Conservation (phyloP, 2,888 invertebrate species). For the Drosophila meridiana region DNA sequence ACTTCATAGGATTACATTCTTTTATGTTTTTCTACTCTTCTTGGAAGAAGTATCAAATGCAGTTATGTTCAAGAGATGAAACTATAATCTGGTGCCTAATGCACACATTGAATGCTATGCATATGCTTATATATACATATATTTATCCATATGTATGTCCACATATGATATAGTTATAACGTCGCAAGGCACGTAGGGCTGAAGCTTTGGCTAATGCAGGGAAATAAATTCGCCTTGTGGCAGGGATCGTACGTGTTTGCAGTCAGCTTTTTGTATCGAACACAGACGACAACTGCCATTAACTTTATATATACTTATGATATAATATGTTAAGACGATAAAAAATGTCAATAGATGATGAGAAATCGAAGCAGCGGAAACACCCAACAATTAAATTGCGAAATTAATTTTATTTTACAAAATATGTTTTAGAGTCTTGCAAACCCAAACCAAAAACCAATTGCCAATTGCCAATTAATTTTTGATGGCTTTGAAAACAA, state of each 20-base stretch:
- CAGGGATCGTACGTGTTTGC: constrained; percentile 51
- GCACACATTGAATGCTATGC: not conserved
- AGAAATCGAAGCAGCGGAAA: constrained; percentile 3
- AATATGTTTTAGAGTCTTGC: constrained; percentile 7
- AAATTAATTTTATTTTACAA: constrained; percentile 1
- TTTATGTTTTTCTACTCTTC: not conserved
- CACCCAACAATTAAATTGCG: not conserved
- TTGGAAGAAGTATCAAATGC: no score
- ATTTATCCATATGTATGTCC: not conserved
- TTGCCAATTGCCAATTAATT: constrained; percentile 37
- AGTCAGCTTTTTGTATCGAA: constrained; percentile 17
- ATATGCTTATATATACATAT: no score
- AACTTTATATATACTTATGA: constrained; percentile 29
- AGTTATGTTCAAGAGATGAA: not conserved
- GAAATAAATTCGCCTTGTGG: constrained; percentile 17
- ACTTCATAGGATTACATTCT: not conserved
- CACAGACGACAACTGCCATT: constrained; percentile 5
- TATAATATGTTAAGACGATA: constrained; percentile 34
- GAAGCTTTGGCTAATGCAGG: constrained; percentile 13
- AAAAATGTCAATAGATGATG: constrained; percentile 6
- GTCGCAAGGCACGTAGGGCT: constrained; percentile 40
- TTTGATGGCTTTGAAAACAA: constrained; percentile 35
- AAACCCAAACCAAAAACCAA: not conserved
- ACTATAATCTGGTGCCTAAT: not conserved
- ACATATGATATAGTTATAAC: not conserved